Evolutionary conservation across 2,797 vertebrate genomes (phyloP).

Genomic region (Lagorchestes hirsutus): DNA sequence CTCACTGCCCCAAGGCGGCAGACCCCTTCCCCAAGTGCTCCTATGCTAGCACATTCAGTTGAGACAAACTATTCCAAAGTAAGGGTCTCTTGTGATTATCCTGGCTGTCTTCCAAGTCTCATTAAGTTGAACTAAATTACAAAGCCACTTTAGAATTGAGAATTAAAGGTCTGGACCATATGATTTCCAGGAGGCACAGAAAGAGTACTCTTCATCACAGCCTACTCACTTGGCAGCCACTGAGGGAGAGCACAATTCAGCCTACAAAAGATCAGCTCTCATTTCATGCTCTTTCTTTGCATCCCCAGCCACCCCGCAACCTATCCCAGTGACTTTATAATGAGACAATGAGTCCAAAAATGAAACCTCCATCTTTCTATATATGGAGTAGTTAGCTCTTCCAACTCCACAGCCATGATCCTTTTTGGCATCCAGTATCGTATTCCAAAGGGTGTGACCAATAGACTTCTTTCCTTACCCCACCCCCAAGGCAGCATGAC

Average conservation of each 20-base stretch:
- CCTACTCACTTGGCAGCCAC: not conserved
- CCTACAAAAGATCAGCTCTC: not conserved
- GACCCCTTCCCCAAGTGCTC: not conserved
- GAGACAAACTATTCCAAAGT: not conserved
- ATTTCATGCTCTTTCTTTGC: accelerated
- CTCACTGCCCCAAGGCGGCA: no score
- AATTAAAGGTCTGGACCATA: not conserved
- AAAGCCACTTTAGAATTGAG: not conserved
- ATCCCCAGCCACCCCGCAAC: not conserved
- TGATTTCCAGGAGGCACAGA: not conserved
- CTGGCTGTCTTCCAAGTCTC: not conserved
- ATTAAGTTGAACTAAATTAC: not conserved
- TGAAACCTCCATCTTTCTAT: not conserved
- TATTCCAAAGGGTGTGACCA: not conserved
- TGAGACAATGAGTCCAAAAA: not conserved
- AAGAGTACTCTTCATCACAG: not conserved
- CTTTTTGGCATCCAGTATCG: not conserved
- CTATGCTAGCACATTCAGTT: accelerated
- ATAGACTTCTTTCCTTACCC: not conserved
- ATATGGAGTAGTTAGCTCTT: not conserved
- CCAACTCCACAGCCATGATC: not conserved
- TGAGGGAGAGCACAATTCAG: not conserved
- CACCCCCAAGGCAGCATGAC: not conserved
- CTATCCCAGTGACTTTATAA: not conserved
- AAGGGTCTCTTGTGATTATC: not conserved